Evolutionary conservation across 1,140 invertebrate genomes (phyloP).

Genomic region (Drosophila mojavensis): DNA sequence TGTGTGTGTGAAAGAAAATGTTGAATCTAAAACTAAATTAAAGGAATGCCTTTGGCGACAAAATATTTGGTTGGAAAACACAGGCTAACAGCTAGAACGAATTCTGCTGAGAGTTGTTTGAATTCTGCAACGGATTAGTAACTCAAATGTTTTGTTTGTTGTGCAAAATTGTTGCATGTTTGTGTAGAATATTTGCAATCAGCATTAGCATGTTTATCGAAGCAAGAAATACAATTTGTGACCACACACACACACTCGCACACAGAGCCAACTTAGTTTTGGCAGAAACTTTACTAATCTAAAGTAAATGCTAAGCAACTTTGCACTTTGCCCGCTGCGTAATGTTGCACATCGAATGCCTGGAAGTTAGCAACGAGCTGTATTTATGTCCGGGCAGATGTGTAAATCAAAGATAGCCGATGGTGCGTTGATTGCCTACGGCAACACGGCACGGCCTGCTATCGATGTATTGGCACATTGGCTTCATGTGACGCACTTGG

Average conservation of each 20-base stretch:
- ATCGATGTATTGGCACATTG: slow-evolving; percentile 69
- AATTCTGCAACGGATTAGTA: slow-evolving; percentile 46
- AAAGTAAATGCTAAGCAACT: slow-evolving; percentile 17
- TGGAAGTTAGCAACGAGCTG: neutral
- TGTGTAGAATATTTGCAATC: slow-evolving; percentile 58
- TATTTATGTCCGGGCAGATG: neutral
- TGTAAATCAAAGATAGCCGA: slow-evolving; percentile 22
- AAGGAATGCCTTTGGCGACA: slow-evolving; percentile 74
- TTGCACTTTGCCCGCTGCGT: slow-evolving; percentile 10
- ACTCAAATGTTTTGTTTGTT: slow-evolving; percentile 38
- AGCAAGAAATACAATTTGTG: slow-evolving; percentile 66
- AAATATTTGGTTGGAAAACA: slow-evolving; percentile 62
- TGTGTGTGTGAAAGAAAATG: slow-evolving; percentile 32
- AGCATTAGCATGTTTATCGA: slow-evolving; percentile 68
- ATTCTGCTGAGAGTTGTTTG: neutral
- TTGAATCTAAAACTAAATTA: slow-evolving; percentile 74
- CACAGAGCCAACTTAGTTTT: slow-evolving; percentile 1
- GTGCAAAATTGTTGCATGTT: slow-evolving; percentile 7
- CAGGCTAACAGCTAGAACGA: slow-evolving; percentile 22
- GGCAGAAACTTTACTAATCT: slow-evolving; percentile 44
- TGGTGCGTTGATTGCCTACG: slow-evolving; percentile 54
- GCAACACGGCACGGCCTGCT: slow-evolving; percentile 38
- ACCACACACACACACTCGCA: slow-evolving; percentile 10
- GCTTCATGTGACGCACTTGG: slow-evolving; percentile 70
- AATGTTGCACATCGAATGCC: slow-evolving; percentile 16